Evolutionary conservation across 2,113 vertebrate genomes (phyloP), one percentile per base, ranked within the genome.

Genomic region (Pelobates fuscus): DNA sequence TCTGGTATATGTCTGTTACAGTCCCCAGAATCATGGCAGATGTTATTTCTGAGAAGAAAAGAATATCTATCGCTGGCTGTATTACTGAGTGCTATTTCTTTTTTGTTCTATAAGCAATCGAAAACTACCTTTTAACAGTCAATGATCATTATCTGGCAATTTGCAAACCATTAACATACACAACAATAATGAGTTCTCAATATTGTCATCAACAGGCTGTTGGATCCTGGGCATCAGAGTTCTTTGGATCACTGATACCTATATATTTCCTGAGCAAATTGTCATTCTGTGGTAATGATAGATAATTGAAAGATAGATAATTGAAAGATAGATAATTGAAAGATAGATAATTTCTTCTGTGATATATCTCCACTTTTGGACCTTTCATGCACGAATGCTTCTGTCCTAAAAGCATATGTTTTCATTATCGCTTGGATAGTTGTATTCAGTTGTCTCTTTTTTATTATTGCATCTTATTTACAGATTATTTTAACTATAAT

Each of bases 341-440:
- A n/a, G n/a, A 52, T 82, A 74, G 81, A 82, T 24, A 83, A 84
- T 55, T 85, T 87, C 67, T 87, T 85, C 70, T 84, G 85, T 0
- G 80, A 85, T 0, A 78, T 82, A 6, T 81, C 75, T 1, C 82
- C 83, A 0, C 57, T 85, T 30, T 74, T 84, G 23, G 82, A 70
- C 67, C 70, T 82, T 0, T 80, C 82, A 0, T 84, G 83, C 62
- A 79, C 80, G 0, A 73, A 82, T 60, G 72, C 78, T 75, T 80
- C 82, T 0, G 10, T 43, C 15, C 78, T 79, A 0, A 80, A 84
- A 63, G 71, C 77, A 0, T 62, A 80, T 5, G 82, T 82, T 77
- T 83, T 84, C n/a, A 80, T 81, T 7, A 66, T 84, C 55, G 80
- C 80, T 0, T 78, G 83, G 71, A 49, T 84, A n/a, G 64, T 84